Evolutionary conservation across 2,888 invertebrate species (phyloP).

Genomic region (Acleris laterana): DNA sequence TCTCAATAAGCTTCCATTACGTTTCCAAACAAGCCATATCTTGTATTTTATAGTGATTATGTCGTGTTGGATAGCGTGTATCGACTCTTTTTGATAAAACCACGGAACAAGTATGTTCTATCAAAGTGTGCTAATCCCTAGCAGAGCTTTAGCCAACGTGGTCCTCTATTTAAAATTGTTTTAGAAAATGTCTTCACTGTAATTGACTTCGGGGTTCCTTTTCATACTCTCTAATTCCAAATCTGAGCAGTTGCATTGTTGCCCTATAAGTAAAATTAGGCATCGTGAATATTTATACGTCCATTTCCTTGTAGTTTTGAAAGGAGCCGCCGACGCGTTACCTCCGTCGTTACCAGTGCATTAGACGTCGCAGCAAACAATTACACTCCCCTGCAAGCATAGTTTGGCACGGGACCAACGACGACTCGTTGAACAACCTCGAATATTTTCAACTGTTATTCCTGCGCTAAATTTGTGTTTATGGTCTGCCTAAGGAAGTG

Average conservation of each 20-base stretch:
- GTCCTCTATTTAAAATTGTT: no score
- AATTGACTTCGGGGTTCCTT: no score
- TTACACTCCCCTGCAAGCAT: conserved; percentile 69
- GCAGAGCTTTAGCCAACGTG: no score
- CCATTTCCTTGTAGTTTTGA: conserved; percentile 37
- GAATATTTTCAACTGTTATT: conserved; percentile 71
- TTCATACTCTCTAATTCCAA: no score
- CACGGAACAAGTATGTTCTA: no score
- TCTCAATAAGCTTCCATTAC: conserved; percentile 17
- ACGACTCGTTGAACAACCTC: conserved; percentile 63
- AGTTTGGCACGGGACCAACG: conserved; percentile 77
- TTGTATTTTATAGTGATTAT: no score
- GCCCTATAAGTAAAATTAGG: conserved; percentile 3
- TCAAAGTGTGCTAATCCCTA: no score
- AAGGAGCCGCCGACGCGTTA: conserved; percentile 49
- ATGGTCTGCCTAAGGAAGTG: conserved; percentile 58
- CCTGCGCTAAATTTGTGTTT: conserved; percentile 66
- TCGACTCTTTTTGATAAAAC: no score
- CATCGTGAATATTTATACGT: conserved; percentile 21
- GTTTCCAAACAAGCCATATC: not conserved
- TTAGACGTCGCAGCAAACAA: conserved; percentile 67
- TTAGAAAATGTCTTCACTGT: no score
- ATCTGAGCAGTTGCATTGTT: no score
- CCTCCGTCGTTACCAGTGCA: conserved; percentile 63
- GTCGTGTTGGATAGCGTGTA: no score